phyloP scores from a whole-genome alignment of 1,140 invertebrate genomes.

The Drosophila grimshawi region DNA sequence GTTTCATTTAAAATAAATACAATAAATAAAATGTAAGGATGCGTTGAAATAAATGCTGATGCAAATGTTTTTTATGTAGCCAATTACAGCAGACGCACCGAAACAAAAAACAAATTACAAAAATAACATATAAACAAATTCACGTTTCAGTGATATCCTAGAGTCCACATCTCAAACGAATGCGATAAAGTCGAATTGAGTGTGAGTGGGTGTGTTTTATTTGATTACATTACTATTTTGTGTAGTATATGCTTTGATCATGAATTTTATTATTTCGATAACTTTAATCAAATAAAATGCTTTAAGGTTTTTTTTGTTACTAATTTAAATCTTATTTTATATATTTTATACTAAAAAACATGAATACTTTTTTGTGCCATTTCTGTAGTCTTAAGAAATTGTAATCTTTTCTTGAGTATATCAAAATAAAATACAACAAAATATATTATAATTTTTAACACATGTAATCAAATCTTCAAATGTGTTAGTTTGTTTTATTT shows the following conservation, averaged over 20 bases:
- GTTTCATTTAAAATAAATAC: constrained; percentile 22
- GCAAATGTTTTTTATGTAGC: constrained; percentile 61
- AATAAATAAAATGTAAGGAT: constrained; percentile 41
- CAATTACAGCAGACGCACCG: constrained; percentile 61
- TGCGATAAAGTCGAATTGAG: constrained; percentile 1
- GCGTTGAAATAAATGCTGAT: constrained; percentile 55
- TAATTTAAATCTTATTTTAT: too few relatives aligned
- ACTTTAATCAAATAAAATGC: not conserved
- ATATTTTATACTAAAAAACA: too few relatives aligned
- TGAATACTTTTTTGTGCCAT: too few relatives aligned
- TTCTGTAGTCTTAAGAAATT: too few relatives aligned
- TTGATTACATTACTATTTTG: not conserved
- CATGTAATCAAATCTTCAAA: too few relatives aligned
- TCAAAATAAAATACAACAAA: too few relatives aligned
- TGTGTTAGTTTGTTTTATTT: too few relatives aligned
- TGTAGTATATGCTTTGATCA: not conserved
- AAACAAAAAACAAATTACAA: constrained; percentile 20
- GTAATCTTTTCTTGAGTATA: too few relatives aligned
- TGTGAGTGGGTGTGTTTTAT: not conserved
- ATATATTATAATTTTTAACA: too few relatives aligned
- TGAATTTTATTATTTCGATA: not conserved
- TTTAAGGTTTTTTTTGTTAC: too few relatives aligned
- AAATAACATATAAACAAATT: constrained; percentile 25
- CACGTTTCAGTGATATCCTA: constrained; percentile 17
- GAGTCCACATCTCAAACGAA: constrained; percentile 18